phyloP scores from a whole-genome alignment of 2,797 vertebrate species.

The Meriones psammophilus region DNA sequence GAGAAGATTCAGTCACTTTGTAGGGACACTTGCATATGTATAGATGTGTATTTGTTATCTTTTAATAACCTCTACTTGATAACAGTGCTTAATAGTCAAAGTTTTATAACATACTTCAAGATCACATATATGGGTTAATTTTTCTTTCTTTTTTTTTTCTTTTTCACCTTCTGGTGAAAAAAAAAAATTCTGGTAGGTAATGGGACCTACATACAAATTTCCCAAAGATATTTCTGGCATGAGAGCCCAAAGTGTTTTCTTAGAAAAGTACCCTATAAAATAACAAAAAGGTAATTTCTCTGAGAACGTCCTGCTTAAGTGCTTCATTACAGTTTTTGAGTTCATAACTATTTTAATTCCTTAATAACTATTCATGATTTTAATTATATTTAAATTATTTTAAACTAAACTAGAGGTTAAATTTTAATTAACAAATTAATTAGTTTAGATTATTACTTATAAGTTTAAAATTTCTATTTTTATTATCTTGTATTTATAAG shows the following conservation, averaged over 20 bases:
- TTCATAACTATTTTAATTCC: background rate
- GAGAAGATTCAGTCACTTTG: slow-evolving; percentile 6
- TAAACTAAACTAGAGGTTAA: slow-evolving; percentile 38
- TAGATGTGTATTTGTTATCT: slow-evolving; percentile 44
- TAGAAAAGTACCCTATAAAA: slow-evolving; percentile 9
- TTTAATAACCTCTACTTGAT: slow-evolving; percentile 46
- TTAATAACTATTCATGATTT: slow-evolving; percentile 27
- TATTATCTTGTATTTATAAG: slow-evolving; percentile 53
- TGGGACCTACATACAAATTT: slow-evolving; percentile 22
- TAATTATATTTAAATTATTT: slow-evolving; percentile 41
- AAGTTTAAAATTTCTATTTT: slow-evolving; percentile 50
- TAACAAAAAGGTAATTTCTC: slow-evolving; percentile 34
- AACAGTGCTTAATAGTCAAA: slow-evolving; percentile 39
- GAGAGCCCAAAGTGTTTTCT: slow-evolving; percentile 63
- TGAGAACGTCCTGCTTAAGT: slow-evolving; percentile 6
- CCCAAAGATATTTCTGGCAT: slow-evolving; percentile 12
- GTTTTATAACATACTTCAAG: slow-evolving; percentile 53
- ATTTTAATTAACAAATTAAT: slow-evolving; percentile 49
- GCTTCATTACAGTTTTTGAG: background rate
- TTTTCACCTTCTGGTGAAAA: background rate
- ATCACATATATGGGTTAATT: background rate
- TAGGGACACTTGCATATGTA: background rate
- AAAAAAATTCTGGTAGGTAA: slow-evolving; percentile 60
- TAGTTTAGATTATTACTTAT: slow-evolving; percentile 18
- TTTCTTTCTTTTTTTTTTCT: slow-evolving; percentile 32